Evolutionary conservation across 2,797 vertebrate genomes (phyloP).

Genomic region (Parambassis ranga): DNA sequence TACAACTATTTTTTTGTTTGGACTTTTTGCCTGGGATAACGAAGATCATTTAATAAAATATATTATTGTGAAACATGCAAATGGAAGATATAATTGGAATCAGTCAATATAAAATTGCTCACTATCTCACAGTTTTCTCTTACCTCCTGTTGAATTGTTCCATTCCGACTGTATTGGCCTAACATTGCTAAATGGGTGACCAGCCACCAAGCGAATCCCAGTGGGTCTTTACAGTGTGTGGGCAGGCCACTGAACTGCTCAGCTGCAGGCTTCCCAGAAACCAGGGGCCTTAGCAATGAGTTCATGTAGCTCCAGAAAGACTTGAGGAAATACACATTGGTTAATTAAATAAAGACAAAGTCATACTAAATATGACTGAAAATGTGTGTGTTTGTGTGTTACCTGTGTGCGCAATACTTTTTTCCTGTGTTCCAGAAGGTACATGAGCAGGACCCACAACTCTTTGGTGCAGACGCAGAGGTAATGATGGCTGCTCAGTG

Average conservation of each 20-base stretch:
- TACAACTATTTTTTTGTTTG: too few relatives aligned
- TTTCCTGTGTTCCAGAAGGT: conserved; percentile 87
- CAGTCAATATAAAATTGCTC: too few relatives aligned
- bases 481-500: conserved; percentile 82
- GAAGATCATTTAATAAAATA: too few relatives aligned
- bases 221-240: conserved; percentile 84
- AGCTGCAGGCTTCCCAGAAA: conserved; percentile 68
- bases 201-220: conserved; percentile 97
- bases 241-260: conserved; percentile 63
- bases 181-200: conserved; percentile 86
- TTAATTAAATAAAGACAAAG: neutral
- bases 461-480: conserved; percentile 90
- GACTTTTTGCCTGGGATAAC: too few relatives aligned
- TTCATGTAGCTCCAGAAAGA: conserved; percentile 92
- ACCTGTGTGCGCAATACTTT: conserved; percentile 88
- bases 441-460: conserved; percentile 91
- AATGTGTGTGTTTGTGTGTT: conserved; percentile 20
- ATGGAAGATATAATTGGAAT: too few relatives aligned
- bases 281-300: conserved; percentile 79
- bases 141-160: conserved; percentile 84
- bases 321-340: conserved; percentile 64
- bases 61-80: too few relatives aligned
- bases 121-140: too few relatives aligned
- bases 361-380: neutral
- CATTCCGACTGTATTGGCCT: conserved; percentile 85